Conservation (phyloP, 2,113 vertebrate genomes). For the Leptosomus discolor region DNA sequence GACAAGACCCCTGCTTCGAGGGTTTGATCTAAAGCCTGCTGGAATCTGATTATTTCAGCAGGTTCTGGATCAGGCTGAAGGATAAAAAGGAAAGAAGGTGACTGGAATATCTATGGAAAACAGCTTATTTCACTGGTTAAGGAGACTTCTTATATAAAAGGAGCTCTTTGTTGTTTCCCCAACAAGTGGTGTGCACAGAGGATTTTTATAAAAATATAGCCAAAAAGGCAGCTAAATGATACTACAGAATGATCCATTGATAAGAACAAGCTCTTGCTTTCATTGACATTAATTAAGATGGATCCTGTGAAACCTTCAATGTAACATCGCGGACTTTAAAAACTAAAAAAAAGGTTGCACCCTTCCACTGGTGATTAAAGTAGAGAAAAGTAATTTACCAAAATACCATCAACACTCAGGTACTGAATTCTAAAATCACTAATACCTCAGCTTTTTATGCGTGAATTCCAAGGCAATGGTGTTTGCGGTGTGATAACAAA, state of each 20-base stretch:
- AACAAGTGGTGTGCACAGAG: not conserved
- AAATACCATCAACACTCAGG: not conserved
- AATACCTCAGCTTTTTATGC: not conserved
- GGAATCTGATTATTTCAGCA: not conserved
- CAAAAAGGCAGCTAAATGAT: not conserved
- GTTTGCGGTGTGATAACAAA: not conserved
- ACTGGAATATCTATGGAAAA: not conserved
- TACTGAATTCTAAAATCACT: not conserved
- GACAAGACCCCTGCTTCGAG: not conserved
- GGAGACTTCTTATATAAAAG: not conserved
- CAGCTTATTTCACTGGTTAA: not conserved
- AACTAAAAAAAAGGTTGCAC: not conserved
- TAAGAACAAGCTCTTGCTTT: constrained; percentile 18
- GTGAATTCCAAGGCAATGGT: not conserved
- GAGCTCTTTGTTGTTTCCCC: not conserved
- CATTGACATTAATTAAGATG: not conserved
- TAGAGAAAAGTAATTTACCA: not conserved
- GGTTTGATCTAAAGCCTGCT: not conserved
- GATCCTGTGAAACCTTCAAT: not conserved
- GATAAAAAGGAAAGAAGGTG: not conserved
- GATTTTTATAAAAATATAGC: constrained; percentile 3
- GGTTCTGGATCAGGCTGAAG: not conserved
- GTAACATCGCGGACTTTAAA: not conserved
- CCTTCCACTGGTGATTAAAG: not conserved
- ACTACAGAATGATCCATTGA: not conserved